Conservation (phyloP, 1,140 invertebrate genomes). For the Adoxophyes honmai region DNA sequence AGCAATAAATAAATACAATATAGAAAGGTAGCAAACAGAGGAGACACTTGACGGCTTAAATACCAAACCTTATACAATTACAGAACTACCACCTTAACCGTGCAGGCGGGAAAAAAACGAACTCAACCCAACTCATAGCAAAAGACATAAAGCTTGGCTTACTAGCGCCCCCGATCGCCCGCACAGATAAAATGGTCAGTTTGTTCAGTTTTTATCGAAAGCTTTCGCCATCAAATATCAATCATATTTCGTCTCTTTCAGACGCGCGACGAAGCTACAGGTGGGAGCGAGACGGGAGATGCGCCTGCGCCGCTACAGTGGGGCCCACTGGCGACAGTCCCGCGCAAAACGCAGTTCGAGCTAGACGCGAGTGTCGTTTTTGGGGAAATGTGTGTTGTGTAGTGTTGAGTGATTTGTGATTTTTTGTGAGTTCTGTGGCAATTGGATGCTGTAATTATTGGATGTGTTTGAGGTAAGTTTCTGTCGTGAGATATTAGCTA, state of each 20-base stretch:
- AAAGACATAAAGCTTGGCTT: no score
- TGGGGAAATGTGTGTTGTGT: neutral
- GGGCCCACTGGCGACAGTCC: neutral
- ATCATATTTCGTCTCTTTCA: conserved; percentile 16
- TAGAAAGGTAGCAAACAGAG: conserved; percentile 1
- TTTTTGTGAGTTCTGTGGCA: conserved; percentile 3
- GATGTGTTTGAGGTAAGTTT: conserved; percentile 12
- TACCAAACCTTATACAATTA: conserved; percentile 15
- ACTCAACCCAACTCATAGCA: no score
- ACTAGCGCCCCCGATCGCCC: neutral
- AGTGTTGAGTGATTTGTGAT: conserved; percentile 4
- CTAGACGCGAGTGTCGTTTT: neutral
- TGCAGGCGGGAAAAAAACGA: neutral
- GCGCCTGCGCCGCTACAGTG: neutral
- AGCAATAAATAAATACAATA: conserved; percentile 8
- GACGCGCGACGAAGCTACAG: neutral
- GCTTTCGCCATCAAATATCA: conserved; percentile 14
- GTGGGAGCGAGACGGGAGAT: neutral
- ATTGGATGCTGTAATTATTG: conserved; percentile 7
- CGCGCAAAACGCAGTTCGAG: neutral
- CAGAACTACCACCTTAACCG: neutral
- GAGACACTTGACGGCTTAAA: conserved; percentile 13
- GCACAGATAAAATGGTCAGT: neutral
- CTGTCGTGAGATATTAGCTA: conserved; percentile 8
- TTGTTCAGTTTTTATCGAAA: conserved; percentile 15